Evolutionary conservation across 2,888 invertebrate genomes (phyloP).

Genomic region (Melipona beecheii): DNA sequence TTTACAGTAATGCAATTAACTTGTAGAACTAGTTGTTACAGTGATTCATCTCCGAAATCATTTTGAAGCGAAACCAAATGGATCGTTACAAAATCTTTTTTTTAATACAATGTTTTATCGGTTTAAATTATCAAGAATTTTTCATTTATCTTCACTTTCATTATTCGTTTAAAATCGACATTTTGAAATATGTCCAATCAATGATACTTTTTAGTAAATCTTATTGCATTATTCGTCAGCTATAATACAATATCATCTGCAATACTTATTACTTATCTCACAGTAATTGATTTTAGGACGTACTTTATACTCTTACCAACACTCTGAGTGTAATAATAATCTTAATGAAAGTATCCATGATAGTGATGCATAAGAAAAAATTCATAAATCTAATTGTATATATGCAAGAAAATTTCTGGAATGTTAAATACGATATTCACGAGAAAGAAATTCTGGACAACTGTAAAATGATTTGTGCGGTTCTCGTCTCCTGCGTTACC

Average conservation of each 20-base stretch:
- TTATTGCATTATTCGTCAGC: neutral
- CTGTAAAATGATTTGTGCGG: conserved; percentile 1
- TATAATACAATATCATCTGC: neutral
- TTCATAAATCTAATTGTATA: conserved; percentile 48
- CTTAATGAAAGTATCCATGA: conserved; percentile 54
- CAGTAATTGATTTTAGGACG: neutral
- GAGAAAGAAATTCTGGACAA: conserved; percentile 33
- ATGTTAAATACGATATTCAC: conserved; percentile 22
- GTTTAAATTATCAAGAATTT: too few species aligned
- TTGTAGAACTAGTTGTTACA: too few species aligned
- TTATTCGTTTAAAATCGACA: neutral
- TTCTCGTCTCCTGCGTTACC: neutral
- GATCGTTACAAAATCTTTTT: too few species aligned
- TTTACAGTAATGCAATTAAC: too few species aligned
- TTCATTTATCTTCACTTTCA: neutral
- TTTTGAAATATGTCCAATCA: neutral
- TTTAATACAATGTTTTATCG: too few species aligned
- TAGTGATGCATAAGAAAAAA: conserved; percentile 46
- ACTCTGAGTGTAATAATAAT: conserved; percentile 52
- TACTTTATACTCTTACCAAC: conserved; percentile 52
- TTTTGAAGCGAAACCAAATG: too few species aligned
- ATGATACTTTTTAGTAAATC: neutral
- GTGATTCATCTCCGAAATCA: too few species aligned
- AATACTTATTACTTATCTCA: neutral
- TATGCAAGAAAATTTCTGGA: conserved; percentile 45